A percentile compares a stretch with the other conserved stretches of the same genome.
phyloP scores from a whole-genome alignment of 1,140 invertebrate genomes.

The Dreissena rostriformis region DNA sequence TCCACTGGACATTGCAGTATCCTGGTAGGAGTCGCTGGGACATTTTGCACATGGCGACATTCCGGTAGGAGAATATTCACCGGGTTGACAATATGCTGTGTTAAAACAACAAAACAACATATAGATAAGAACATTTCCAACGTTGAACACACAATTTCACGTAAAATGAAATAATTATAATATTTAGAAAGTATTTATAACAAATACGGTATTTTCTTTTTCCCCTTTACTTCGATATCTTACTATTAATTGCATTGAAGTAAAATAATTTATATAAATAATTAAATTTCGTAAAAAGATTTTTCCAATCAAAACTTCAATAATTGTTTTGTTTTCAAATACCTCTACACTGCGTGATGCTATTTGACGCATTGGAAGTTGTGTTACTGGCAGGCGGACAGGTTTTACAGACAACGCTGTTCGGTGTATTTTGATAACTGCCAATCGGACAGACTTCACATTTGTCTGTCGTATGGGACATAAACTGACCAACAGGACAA shows the following conservation, averaged over 20 bases:
- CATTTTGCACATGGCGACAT: conserved; percentile 29
- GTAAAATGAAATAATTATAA: too few species aligned
- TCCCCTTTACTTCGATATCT: too few species aligned
- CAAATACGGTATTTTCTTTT: too few species aligned
- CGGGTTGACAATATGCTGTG: conserved; percentile 7
- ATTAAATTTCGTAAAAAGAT: not conserved
- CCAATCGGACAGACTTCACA: conserved; percentile 17
- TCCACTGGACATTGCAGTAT: not conserved
- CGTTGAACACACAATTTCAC: too few species aligned
- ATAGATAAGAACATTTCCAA: too few species aligned
- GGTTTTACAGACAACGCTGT: not conserved
- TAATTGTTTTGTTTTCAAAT: not conserved
- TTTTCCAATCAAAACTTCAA: not conserved
- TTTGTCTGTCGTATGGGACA: not conserved
- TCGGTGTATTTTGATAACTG: conserved; percentile 10
- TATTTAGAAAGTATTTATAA: too few species aligned
- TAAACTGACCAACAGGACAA: conserved; percentile 12
- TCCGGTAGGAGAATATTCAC: conserved; percentile 19
- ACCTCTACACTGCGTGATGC: conserved; percentile 27
- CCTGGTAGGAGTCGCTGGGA: conserved; percentile 6
- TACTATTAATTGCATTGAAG: too few species aligned
- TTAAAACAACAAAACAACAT: not conserved
- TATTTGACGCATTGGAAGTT: not conserved
- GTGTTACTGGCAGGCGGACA: conserved; percentile 22
- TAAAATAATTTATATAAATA: too few species aligned